These are phyloP conservation scores for Pristionchus entomophagus DNA, from an alignment of 2,888 invertebrate species.

Conservation along the genomic window DNA sequence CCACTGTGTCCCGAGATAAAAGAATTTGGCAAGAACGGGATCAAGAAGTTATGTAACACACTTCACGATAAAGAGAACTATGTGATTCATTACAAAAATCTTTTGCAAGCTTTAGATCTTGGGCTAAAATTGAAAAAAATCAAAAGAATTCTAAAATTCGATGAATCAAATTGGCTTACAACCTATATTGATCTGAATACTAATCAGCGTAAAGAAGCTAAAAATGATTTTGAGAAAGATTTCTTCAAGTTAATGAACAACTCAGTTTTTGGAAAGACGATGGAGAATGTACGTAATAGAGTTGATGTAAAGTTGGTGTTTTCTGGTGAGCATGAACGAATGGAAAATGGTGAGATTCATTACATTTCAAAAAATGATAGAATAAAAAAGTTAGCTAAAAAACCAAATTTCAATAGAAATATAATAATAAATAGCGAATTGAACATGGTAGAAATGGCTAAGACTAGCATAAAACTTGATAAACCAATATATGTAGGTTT, in stretches of 20 bases:
- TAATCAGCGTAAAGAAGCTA: conserved; percentile 63
- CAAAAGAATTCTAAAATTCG: conserved; percentile 43
- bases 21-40: conserved; percentile 50
- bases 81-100: conserved; percentile 56
- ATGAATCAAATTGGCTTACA: conserved; percentile 46
- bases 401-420: conserved; percentile 54
- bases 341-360: too few species aligned
- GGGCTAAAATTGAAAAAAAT: conserved; percentile 12
- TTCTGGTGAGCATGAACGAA: too few species aligned
- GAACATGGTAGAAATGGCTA: conserved; percentile 56
- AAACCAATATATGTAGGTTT: conserved; percentile 56
- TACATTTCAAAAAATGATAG: conserved; percentile 50
- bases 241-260: conserved; percentile 77
- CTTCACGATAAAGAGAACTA: conserved; percentile 56
- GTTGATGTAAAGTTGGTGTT: conserved; percentile 75
- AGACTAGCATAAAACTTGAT: conserved; percentile 55
- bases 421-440: conserved; percentile 52
- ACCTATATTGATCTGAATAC: conserved; percentile 56
- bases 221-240: conserved; percentile 74
- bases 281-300: conserved; percentile 77
- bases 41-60: conserved; percentile 57
- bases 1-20: conserved; percentile 65
- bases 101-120: not conserved
- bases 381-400: conserved; percentile 46
- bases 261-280: conserved; percentile 76